Conservation (phyloP, 2,113 vertebrate species). For the Nansenia antarctica region DNA sequence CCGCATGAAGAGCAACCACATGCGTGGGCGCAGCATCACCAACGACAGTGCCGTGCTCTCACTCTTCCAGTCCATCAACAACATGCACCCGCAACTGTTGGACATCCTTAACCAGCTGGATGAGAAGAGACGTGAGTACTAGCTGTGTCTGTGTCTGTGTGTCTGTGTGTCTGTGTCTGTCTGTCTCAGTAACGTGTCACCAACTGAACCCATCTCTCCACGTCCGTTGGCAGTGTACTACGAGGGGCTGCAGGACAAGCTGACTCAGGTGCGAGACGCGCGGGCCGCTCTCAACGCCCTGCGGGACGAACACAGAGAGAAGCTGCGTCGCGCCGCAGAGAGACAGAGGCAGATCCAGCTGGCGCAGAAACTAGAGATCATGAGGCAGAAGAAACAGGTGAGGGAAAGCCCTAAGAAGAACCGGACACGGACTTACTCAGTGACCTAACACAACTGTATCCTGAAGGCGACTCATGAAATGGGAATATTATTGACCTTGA, state of each 20-base stretch:
- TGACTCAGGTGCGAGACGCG: slow-evolving; percentile 94
- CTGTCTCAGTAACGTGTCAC: no score
- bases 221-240: slow-evolving; percentile 92
- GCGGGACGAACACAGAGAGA: slow-evolving; percentile 94
- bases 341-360: slow-evolving; percentile 97
- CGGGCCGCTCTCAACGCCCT: slow-evolving; percentile 92
- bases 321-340: slow-evolving; percentile 88
- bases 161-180: background rate
- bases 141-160: rapidly evolving
- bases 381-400: slow-evolving; percentile 99
- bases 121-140: slow-evolving; percentile 88
- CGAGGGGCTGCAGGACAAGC: slow-evolving; percentile 95
- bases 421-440: no score
- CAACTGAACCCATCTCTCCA: no score
- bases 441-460: no score
- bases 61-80: slow-evolving; percentile 98
- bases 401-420: no score
- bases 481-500: no score
- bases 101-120: slow-evolving; percentile 98
- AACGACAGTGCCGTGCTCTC: slow-evolving; percentile 96
- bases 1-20: slow-evolving; percentile 98
- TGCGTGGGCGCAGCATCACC: slow-evolving; percentile 97
- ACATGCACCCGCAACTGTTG: slow-evolving; percentile 95
- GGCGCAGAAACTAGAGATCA: slow-evolving; percentile 96
- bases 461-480: no score